These are phyloP conservation scores for Rhopalosiphum padi DNA, from an alignment of 1,140 invertebrate species.

Conservation along the genomic window DNA sequence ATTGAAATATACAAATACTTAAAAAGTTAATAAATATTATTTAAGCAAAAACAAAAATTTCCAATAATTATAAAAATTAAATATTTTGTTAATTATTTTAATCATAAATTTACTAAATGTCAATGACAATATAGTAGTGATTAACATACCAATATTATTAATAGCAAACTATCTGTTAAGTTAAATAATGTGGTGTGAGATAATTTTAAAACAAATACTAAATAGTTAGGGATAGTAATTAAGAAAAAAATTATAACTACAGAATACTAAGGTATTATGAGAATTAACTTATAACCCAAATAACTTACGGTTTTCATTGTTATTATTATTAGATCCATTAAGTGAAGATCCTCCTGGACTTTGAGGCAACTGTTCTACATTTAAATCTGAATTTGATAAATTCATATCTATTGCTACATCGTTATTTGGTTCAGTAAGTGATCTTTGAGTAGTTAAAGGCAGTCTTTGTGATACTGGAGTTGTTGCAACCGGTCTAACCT, in stretches of 20 bases:
- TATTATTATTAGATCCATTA: constrained; percentile 61
- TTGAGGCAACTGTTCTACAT: constrained; percentile 57
- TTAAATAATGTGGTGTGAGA: no score
- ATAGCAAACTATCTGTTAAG: not conserved
- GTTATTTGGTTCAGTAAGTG: constrained; percentile 13
- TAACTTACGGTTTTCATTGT: constrained; percentile 54
- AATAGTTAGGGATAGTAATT: not conserved
- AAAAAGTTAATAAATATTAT: not conserved
- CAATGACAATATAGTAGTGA: not conserved
- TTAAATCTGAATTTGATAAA: constrained; percentile 60
- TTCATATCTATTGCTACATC: constrained; percentile 52
- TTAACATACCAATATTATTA: not conserved
- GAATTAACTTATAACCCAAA: not conserved
- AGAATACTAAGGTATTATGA: not conserved
- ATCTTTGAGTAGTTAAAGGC: constrained; percentile 13
- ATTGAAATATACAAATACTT: not conserved
- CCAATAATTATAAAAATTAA: not conserved
- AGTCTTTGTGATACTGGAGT: constrained; percentile 47
- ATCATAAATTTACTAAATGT: not conserved
- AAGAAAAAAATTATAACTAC: not conserved
- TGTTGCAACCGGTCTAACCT: not conserved
- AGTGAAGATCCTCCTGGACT: constrained; percentile 61
- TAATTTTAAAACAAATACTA: not conserved
- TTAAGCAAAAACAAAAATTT: not conserved
- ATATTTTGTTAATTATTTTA: not conserved